Evolutionary conservation across 2,113 vertebrate genomes (phyloP).

Genomic region (human (Homo sapiens)): GRCh38 chr2:121623001-121623500

Average conservation of each 20-base stretch:
- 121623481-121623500: not conserved
- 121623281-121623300: not conserved
- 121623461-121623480: not conserved
- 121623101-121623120: not conserved
- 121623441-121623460: not conserved
- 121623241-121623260: not conserved
- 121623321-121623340: not conserved
- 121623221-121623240: slow-evolving; percentile 15
- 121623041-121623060: too few relatives aligned
- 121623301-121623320: not conserved
- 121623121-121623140: not conserved
- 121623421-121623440: not conserved
- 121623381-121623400: not conserved
- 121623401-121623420: not conserved
- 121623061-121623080: too few relatives aligned
- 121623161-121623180: not conserved
- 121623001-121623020: too few relatives aligned
- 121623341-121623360: not conserved
- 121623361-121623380: not conserved
- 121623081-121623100: too few relatives aligned
- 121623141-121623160: not conserved
- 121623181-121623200: not conserved
- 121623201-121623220: slow-evolving; percentile 5
- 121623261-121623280: not conserved
- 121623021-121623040: too few relatives aligned